Evolutionary conservation across 1,140 invertebrate genomes (phyloP).

Genomic region (Drosophila littoralis): DNA sequence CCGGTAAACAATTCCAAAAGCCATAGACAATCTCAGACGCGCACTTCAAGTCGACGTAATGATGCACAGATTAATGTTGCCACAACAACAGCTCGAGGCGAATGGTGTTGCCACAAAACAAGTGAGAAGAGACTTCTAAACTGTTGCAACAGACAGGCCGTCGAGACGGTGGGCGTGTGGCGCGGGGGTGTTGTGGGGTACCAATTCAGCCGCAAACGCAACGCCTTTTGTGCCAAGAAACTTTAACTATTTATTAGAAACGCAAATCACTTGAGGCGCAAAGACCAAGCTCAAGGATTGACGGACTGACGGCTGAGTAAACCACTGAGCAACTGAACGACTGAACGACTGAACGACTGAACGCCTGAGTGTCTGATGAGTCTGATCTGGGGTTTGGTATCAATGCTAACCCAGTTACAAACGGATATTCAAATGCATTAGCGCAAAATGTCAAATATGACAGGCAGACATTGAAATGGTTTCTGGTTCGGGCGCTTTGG

Average conservation of each 20-base stretch:
- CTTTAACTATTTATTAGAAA: slow-evolving; percentile 78
- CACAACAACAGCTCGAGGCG: slow-evolving; percentile 45
- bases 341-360: slow-evolving; percentile 19
- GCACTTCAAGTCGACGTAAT: slow-evolving; percentile 56
- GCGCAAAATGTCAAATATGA: slow-evolving; percentile 75
- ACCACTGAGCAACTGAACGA: too few relatives aligned
- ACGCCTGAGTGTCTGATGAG: slow-evolving; percentile 21
- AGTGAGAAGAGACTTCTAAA: slow-evolving; percentile 46
- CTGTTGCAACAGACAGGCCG: slow-evolving; percentile 30
- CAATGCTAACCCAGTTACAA: slow-evolving; percentile 44
- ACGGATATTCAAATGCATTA: slow-evolving; percentile 76
- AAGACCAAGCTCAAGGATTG: background rate
- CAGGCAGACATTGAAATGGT: slow-evolving; percentile 53
- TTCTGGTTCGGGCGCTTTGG: slow-evolving; percentile 18
- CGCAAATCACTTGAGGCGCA: slow-evolving; percentile 52
- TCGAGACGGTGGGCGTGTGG: background rate
- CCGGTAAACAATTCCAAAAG: slow-evolving; percentile 14
- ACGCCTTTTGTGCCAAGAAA: slow-evolving; percentile 74
- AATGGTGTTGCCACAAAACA: slow-evolving; percentile 46
- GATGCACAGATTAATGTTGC: slow-evolving; percentile 76
- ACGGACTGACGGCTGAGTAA: slow-evolving; percentile 7
- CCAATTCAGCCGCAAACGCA: slow-evolving; percentile 60
- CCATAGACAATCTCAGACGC: slow-evolving; percentile 36
- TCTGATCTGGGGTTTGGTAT: slow-evolving; percentile 12
- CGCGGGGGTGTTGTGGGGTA: slow-evolving; percentile 5